Evolutionary conservation across 2,113 vertebrate species (phyloP), one percentile per base, ranked within the genome.

Genomic region (Zosterops borbonicus): DNA sequence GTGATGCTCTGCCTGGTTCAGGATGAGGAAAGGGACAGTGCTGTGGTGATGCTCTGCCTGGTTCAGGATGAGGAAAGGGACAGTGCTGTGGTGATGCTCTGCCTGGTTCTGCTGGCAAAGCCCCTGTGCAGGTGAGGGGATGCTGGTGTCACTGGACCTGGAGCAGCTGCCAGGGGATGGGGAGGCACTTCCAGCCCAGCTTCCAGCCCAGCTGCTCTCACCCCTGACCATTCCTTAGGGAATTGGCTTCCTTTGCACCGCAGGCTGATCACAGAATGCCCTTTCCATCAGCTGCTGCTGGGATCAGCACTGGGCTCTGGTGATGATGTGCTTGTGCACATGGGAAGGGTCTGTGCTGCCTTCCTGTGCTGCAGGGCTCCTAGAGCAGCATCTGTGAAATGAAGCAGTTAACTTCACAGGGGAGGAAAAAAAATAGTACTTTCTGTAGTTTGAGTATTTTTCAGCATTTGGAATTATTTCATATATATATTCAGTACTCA

Each of bases 221-320:
- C 35, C 55, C 46, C 46, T 60, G 70, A 10, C 9, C 47, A 6
- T 13, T 55, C 53, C 53, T 55, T 50, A 2, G 11, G n/a, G 63
- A 27, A 16, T 5, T 39, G 42, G 25, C 42, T 56, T 23, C 53
- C 37, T 55, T 8, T 37, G 70, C 17, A 31, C 18, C 29, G 4
- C 33, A 24, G 42, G 37, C 27, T 33, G 27, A 12, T 9, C 0
- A 3, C 20, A 16, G 2, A 5, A 42, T 1, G n/a, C 52, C 24
- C 52, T 29, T 21, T 2, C 4, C 46, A 46, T 46, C 46, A 29
- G n/a, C 73, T 39, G 31, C 24, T 49, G 27, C 70, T 39, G 14
- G 2, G 11, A 5, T 18, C 53, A 25, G 8, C 47, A 1, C 25
- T 2, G 65, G 49, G 18, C 65, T 56, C 50, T 58, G 65, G 7